Percentiles rank a stretch among this genome's conserved stretches.
phyloP scores from a whole-genome alignment of 35 echinoderm and acorn worm genomes.

The Lytechinus pictus region DNA sequence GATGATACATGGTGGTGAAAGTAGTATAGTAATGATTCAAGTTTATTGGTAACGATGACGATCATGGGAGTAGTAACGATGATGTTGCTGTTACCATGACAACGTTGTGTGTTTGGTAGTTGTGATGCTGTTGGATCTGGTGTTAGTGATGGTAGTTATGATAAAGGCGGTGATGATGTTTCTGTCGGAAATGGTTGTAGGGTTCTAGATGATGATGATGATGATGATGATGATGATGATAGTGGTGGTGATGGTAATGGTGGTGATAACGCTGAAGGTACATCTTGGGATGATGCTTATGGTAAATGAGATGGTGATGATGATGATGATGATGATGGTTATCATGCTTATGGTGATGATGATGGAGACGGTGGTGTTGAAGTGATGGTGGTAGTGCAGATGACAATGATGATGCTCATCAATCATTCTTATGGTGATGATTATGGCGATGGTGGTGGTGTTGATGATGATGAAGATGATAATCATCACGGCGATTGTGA shows the following conservation, averaged over 20 bases:
- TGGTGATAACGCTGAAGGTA: too few relatives aligned
- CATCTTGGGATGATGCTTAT: too few relatives aligned
- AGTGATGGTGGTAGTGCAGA: not conserved
- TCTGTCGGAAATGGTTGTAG: not conserved
- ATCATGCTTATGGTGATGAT: not conserved
- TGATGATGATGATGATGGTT: not conserved
- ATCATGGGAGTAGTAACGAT: not conserved
- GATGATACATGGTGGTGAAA: too few relatives aligned
- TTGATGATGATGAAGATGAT: not conserved
- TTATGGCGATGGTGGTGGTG: not conserved
- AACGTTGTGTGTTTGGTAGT: not conserved
- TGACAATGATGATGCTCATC: not conserved
- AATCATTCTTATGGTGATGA: not conserved
- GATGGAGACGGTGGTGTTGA: not conserved
- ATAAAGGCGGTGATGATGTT: not conserved
- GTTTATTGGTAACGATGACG: not conserved
- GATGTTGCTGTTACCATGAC: not conserved
- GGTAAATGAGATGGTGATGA: too few relatives aligned
- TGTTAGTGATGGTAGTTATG: not conserved
- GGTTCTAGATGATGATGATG: not conserved
- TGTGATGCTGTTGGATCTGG: not conserved
- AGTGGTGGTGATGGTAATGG: not conserved
- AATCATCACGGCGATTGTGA: not conserved
- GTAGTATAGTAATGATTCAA: too few relatives aligned
- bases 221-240: slow-evolving; percentile 26